Evolutionary conservation across 2,113 vertebrate genomes (phyloP).

Genomic region (Sturnira hondurensis): DNA sequence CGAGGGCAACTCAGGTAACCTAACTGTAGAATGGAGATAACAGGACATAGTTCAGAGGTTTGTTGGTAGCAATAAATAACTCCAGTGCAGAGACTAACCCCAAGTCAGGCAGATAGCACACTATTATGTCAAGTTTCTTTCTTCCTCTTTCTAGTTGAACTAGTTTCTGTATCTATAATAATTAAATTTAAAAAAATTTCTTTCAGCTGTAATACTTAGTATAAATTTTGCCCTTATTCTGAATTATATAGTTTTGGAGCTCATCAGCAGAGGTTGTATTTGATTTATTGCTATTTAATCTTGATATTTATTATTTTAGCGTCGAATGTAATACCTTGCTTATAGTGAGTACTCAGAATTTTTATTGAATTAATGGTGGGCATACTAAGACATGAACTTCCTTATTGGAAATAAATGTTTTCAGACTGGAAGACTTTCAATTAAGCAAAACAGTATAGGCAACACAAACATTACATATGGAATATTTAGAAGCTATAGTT

Average conservation of each 20-base stretch:
- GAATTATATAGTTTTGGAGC: background rate
- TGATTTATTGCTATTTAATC: background rate
- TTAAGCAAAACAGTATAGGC: background rate
- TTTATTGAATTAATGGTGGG: background rate
- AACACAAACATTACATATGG: background rate
- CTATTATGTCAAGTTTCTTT: background rate
- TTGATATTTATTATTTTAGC: background rate
- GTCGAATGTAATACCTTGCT: background rate
- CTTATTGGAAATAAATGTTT: background rate
- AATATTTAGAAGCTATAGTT: background rate
- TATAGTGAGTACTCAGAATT: background rate
- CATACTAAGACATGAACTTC: background rate
- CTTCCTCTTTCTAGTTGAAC: background rate
- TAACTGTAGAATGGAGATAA: background rate
- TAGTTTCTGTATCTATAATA: background rate
- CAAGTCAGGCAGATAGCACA: background rate
- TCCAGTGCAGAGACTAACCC: background rate
- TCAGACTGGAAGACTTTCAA: background rate
- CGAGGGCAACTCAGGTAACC: background rate
- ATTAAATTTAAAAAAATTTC: background rate
- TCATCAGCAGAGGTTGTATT: background rate
- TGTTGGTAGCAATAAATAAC: background rate
- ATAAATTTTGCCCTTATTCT: background rate
- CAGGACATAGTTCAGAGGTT: background rate
- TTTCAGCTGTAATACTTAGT: background rate